These are phyloP conservation scores for Coenonympha glycerion DNA, from an alignment of 2,888 invertebrate species.

Conservation along the genomic window DNA sequence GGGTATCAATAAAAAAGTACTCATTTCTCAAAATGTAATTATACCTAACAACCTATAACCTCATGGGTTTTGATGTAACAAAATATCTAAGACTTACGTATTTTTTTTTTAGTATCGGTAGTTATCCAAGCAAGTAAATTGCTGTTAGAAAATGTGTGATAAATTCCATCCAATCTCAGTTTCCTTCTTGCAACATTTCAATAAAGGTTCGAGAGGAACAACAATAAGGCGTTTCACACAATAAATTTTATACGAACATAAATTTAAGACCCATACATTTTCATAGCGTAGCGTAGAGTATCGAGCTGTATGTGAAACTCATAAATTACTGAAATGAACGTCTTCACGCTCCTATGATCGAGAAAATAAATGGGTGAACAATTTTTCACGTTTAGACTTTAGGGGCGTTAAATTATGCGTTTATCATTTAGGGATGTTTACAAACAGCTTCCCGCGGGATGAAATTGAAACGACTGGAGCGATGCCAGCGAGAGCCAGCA, in stretches of 20 bases:
- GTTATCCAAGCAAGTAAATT: neutral
- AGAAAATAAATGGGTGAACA: conserved; percentile 62
- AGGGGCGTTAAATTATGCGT: conserved; percentile 70
- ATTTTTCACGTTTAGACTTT: conserved; percentile 66
- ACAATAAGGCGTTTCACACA: conserved; percentile 25
- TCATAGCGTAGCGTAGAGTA: conserved; percentile 27
- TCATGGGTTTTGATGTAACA: no score
- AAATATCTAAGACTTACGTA: no score
- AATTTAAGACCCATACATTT: conserved; percentile 27
- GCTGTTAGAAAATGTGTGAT: conserved; percentile 8
- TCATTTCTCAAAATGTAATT: no score
- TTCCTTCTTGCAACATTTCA: conserved; percentile 22
- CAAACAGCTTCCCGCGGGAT: conserved; percentile 59
- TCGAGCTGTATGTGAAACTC: conserved; percentile 42
- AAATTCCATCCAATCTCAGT: conserved; percentile 20
- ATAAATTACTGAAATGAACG: conserved; percentile 54
- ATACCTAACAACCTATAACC: no score
- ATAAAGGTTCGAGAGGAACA: conserved; percentile 24
- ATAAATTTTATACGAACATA: conserved; percentile 28
- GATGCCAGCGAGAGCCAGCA: conserved; percentile 54
- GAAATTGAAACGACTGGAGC: conserved; percentile 74
- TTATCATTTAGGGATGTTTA: conserved; percentile 74
- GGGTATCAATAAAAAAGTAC: no score
- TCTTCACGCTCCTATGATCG: conserved; percentile 58
- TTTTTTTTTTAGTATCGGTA: no score